Percentiles rank a stretch among this genome's conserved stretches.
phyloP scores from a whole-genome alignment of 2,797 vertebrate genomes.

The Sebastes glaucus region DNA sequence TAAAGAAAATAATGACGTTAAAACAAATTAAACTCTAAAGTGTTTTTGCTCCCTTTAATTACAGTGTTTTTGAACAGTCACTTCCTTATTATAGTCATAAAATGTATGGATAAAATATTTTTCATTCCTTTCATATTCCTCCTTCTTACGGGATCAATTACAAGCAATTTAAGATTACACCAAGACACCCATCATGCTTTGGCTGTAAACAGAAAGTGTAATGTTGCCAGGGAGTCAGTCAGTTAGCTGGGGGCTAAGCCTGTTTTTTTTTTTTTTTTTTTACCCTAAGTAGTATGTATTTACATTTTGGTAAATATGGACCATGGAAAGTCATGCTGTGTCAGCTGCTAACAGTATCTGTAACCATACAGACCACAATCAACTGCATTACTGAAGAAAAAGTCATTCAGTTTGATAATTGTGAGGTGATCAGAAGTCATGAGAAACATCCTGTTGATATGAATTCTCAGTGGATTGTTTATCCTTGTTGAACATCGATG shows the following conservation, averaged over 20 bases:
- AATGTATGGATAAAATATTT: no score
- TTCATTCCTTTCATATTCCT: not conserved
- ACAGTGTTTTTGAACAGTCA: no score
- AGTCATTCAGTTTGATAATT: not conserved
- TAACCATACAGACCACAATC: not conserved
- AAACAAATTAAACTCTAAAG: no score
- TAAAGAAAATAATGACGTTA: no score
- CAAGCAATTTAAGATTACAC: not conserved
- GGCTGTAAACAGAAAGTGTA: not conserved
- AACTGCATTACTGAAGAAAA: not conserved
- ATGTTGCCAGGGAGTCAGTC: not conserved
- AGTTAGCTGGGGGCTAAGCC: not conserved
- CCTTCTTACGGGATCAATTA: not conserved
- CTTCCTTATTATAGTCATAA: no score
- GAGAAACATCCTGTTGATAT: not conserved
- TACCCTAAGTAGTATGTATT: not conserved
- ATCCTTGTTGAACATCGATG: not conserved
- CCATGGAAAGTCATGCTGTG: not conserved
- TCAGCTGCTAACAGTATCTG: not conserved
- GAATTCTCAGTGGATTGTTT: not conserved
- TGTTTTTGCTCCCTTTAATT: no score
- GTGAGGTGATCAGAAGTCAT: not conserved
- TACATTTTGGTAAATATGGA: not conserved
- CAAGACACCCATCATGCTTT: not conserved
- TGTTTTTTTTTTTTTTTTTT: not conserved